Conservation (phyloP, 2,113 vertebrate genomes). For the Hucho hucho region DNA sequence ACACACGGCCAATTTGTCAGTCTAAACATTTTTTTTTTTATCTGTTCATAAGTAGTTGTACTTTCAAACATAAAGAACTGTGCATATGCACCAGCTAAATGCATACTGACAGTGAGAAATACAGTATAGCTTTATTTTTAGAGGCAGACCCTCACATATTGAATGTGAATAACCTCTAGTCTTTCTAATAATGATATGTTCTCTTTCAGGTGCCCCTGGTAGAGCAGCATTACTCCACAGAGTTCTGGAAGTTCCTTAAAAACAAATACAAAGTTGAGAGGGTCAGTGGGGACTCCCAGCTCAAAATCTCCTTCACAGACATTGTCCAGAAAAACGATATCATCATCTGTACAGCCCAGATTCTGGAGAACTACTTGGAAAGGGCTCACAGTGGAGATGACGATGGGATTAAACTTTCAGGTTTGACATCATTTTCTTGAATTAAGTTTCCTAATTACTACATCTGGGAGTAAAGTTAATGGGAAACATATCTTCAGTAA, state of each 20-base stretch:
- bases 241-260: conserved; percentile 86
- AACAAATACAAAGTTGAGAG: conserved; percentile 76
- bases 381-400: conserved; percentile 77
- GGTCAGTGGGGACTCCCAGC: conserved; percentile 86
- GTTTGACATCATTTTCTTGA: conserved; percentile 59
- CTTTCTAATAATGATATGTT: neutral
- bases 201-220: conserved; percentile 83
- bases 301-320: conserved; percentile 93
- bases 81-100: too few relatives aligned
- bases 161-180: neutral
- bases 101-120: too few relatives aligned
- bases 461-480: neutral
- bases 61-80: too few relatives aligned
- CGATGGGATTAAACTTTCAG: conserved; percentile 82
- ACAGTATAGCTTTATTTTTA: too few relatives aligned
- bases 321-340: conserved; percentile 83
- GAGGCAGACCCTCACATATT: neutral
- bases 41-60: too few relatives aligned
- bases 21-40: too few relatives aligned
- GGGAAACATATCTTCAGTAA: neutral
- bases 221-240: conserved; percentile 85
- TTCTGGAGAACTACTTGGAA: conserved; percentile 89
- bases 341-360: conserved; percentile 94
- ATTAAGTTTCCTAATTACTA: neutral
- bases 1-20: too few relatives aligned